phyloP scores from a whole-genome alignment of 2,797 vertebrate genomes.

The Borostomias antarcticus region DNA sequence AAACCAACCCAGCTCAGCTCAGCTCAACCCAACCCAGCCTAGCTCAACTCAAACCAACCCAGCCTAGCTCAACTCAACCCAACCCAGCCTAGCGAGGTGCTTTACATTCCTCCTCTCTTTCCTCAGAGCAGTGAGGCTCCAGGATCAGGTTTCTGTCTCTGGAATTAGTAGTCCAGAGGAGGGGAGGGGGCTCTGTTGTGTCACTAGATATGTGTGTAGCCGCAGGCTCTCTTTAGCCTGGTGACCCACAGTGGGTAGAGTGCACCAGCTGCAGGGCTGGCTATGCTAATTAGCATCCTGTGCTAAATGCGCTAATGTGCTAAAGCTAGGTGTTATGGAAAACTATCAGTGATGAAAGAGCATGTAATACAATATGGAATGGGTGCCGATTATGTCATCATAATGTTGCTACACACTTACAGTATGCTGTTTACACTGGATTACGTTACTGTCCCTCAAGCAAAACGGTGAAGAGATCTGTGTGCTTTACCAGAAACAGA shows the following conservation, averaged over 20 bases:
- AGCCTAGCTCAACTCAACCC: too few species aligned
- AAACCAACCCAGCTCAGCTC: not conserved
- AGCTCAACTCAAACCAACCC: not conserved
- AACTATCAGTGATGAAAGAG: not conserved
- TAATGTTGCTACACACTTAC: too few species aligned
- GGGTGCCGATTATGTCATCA: too few species aligned
- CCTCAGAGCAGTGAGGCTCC: not conserved
- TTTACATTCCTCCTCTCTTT: not conserved
- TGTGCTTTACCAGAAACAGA: too few species aligned
- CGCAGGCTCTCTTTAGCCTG: not conserved
- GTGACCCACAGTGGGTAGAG: not conserved
- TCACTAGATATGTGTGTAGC: not conserved
- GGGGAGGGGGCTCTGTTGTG: not conserved
- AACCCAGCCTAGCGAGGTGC: not conserved
- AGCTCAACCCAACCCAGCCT: not conserved
- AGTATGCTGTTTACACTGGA: too few species aligned
- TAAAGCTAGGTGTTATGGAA: not conserved
- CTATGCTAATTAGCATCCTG: not conserved
- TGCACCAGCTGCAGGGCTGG: not conserved
- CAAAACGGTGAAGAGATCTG: too few species aligned
- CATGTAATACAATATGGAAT: not conserved
- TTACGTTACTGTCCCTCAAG: too few species aligned
- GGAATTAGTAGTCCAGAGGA: not conserved
- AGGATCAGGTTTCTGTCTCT: slow-evolving; percentile 4
- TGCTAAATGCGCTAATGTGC: too few species aligned